phyloP scores from a whole-genome alignment of 2,888 invertebrate species.

The Watsonalla cultraria region DNA sequence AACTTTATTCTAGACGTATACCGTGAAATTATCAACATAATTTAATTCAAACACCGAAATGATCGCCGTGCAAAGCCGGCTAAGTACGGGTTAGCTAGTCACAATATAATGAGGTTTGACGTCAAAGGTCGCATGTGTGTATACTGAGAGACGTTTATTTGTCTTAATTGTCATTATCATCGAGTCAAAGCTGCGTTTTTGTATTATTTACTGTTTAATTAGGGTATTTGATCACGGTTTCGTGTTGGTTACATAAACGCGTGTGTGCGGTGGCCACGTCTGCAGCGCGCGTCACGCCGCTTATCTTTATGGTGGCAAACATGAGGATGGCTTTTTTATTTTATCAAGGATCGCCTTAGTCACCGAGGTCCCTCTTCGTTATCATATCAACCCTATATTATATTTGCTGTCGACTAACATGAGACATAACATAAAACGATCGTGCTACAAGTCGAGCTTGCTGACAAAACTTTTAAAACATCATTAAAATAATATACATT shows the following conservation, averaged over 20 bases:
- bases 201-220: slow-evolving; percentile 65
- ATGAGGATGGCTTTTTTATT: slow-evolving; percentile 55
- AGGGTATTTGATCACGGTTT: slow-evolving; percentile 53
- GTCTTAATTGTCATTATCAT: slow-evolving; percentile 44
- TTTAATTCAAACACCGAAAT: no score
- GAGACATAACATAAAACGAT: slow-evolving; percentile 28
- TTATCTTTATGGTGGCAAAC: slow-evolving; percentile 74
- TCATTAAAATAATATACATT: neutral
- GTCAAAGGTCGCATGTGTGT: slow-evolving; percentile 32
- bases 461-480: neutral
- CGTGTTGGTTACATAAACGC: slow-evolving; percentile 44
- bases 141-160: slow-evolving; percentile 31
- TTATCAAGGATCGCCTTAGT: slow-evolving; percentile 63
- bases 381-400: slow-evolving; percentile 62
- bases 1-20: no score
- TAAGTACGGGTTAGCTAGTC: neutral
- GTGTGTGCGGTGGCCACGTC: slow-evolving; percentile 59
- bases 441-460: slow-evolving; percentile 9
- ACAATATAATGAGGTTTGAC: slow-evolving; percentile 13
- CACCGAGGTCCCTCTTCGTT: slow-evolving; percentile 56
- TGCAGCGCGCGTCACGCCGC: slow-evolving; percentile 45
- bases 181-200: slow-evolving; percentile 52
- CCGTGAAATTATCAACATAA: no score
- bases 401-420: slow-evolving; percentile 52
- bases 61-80: neutral